Evolutionary conservation across 2,113 vertebrate species (phyloP).

Genomic region (Acinonyx jubatus): DNA sequence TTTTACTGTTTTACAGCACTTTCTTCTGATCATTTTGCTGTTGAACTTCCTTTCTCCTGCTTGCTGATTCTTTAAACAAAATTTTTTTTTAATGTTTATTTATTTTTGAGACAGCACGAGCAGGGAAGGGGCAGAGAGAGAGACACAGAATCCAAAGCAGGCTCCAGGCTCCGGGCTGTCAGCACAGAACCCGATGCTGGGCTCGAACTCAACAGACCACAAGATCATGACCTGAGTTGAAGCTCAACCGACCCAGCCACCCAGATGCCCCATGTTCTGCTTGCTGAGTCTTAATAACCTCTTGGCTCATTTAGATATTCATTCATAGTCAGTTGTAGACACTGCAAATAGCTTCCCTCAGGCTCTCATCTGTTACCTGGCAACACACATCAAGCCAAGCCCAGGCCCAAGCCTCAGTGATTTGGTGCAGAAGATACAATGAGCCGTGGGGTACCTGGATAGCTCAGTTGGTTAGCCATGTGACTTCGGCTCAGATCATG

Average conservation of each 20-base stretch:
- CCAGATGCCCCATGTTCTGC: neutral
- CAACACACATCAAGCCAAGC: neutral
- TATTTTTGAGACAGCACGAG: too few relatives aligned
- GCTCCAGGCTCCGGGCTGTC: too few relatives aligned
- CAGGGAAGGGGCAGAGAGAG: too few relatives aligned
- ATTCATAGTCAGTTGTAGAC: neutral
- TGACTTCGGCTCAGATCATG: too few relatives aligned
- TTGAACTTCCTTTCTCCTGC: neutral
- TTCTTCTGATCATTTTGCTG: neutral
- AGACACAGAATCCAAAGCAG: too few relatives aligned
- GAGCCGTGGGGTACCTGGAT: too few relatives aligned
- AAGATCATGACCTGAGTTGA: too few relatives aligned
- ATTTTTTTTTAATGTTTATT: too few relatives aligned
- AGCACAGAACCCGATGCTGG: too few relatives aligned
- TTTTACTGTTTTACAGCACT: neutral
- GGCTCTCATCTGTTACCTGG: neutral
- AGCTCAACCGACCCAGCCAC: too few relatives aligned
- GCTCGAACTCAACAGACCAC: too few relatives aligned
- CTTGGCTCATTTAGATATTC: neutral
- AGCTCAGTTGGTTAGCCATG: too few relatives aligned
- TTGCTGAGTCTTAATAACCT: neutral
- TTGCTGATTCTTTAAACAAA: neutral
- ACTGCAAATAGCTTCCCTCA: neutral
- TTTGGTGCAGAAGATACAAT: neutral
- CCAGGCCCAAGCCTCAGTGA: neutral